Conservation (phyloP, 1,140 invertebrate genomes). For the Adoxophyes honmai region DNA sequence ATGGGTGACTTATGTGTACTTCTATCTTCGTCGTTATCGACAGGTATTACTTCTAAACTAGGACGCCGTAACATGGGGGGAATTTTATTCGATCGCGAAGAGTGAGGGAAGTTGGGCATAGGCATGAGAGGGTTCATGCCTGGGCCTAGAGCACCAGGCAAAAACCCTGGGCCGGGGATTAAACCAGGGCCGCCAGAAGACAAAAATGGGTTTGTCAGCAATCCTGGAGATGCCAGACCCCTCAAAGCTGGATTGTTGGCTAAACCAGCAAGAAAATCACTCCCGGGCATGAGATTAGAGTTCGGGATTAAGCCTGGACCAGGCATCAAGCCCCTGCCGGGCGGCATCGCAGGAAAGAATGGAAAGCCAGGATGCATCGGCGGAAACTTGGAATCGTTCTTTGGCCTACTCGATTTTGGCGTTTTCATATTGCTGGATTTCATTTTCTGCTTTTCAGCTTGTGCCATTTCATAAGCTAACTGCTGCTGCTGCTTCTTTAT, state of each 20-base stretch:
- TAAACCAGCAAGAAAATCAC: slow-evolving; percentile 60
- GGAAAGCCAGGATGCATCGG: slow-evolving; percentile 74
- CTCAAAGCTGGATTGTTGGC: slow-evolving; percentile 66
- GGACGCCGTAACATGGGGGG: slow-evolving; percentile 69
- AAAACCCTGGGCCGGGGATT: slow-evolving; percentile 73
- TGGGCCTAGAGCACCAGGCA: slow-evolving; percentile 68
- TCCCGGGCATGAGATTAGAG: slow-evolving; percentile 72
- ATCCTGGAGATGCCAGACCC: slow-evolving; percentile 53
- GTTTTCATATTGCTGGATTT: slow-evolving; percentile 56
- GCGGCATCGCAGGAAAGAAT: slow-evolving; percentile 74
- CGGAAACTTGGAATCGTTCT: slow-evolving; percentile 81
- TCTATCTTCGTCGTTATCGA: slow-evolving; percentile 67
- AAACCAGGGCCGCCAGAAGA: slow-evolving; percentile 59
- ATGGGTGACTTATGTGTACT: slow-evolving; percentile 60
- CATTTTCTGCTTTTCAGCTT: slow-evolving; percentile 57
- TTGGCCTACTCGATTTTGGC: slow-evolving; percentile 76
- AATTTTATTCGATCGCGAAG: slow-evolving; percentile 73
- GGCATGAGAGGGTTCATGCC: slow-evolving; percentile 63
- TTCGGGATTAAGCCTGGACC: slow-evolving; percentile 83
- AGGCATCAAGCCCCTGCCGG: slow-evolving; percentile 72
- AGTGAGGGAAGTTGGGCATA: slow-evolving; percentile 73
- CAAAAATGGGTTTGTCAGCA: slow-evolving; percentile 70
- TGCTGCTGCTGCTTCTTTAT: slow-evolving; percentile 71
- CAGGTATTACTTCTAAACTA: slow-evolving; percentile 74
- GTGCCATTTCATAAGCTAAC: slow-evolving; percentile 58